Conservation (phyloP, 2,797 vertebrate genomes). For the Hylomyscus alleni region DNA sequence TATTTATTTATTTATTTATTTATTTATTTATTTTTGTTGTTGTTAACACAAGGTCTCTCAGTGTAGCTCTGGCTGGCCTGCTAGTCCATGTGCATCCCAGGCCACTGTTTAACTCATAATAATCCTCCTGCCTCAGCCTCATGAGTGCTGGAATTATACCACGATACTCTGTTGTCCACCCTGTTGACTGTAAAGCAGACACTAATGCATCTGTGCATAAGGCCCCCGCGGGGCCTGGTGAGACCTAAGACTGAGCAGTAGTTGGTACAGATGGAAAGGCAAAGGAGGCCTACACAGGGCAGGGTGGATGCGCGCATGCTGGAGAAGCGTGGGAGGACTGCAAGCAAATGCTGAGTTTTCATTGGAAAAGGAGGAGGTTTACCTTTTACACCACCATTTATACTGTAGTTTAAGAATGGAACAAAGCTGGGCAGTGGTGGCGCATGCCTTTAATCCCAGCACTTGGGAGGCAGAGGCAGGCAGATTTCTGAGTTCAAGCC, state of each 20-base stretch:
- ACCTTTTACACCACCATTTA: background rate
- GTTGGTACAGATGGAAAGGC: background rate
- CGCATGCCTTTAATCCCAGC: no score
- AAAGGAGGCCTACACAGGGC: background rate
- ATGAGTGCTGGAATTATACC: background rate
- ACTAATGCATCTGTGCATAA: background rate
- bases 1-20: background rate
- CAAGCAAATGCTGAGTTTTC: background rate
- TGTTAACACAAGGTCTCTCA: background rate
- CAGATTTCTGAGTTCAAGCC: no score
- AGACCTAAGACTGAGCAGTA: background rate
- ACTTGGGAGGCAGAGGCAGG: no score
- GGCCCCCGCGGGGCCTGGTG: no score
- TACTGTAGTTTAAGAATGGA: background rate
- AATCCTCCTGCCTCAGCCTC: background rate
- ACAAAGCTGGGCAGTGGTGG: no score
- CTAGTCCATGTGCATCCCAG: background rate
- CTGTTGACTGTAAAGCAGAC: background rate
- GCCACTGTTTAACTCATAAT: background rate
- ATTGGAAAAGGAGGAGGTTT: background rate
- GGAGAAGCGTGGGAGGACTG: background rate
- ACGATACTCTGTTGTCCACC: background rate
- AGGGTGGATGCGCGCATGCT: fast-evolving
- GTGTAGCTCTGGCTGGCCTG: background rate
- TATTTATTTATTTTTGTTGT: no score